phyloP scores from a whole-genome alignment of 2,888 invertebrate genomes.

The Rhyacophila evoluta region DNA sequence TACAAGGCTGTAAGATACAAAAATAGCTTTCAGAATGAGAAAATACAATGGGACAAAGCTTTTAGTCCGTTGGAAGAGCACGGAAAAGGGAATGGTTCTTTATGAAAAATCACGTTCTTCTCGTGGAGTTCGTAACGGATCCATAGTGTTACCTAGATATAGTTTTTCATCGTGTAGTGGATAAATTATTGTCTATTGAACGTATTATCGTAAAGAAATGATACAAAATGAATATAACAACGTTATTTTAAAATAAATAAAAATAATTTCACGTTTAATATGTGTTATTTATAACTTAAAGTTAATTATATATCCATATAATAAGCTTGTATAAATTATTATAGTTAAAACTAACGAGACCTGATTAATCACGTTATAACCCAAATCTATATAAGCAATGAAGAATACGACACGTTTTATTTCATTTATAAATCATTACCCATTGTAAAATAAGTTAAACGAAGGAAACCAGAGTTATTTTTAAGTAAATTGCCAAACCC shows the following conservation, averaged over 20 bases:
- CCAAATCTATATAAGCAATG: too few relatives aligned
- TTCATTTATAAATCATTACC: too few relatives aligned
- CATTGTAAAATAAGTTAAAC: too few relatives aligned
- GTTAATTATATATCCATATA: too few relatives aligned
- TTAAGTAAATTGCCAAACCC: too few relatives aligned
- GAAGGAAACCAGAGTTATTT: too few relatives aligned
- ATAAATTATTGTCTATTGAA: neutral
- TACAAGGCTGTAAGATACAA: slow-evolving; percentile 27
- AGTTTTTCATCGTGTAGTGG: neutral
- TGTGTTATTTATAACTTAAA: neutral
- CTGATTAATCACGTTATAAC: too few relatives aligned
- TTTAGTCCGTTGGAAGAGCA: slow-evolving; percentile 23
- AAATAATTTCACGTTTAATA: neutral
- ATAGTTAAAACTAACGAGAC: too few relatives aligned
- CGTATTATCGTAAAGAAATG: too few relatives aligned
- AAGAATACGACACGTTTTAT: too few relatives aligned
- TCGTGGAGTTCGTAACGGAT: neutral
- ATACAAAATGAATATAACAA: neutral
- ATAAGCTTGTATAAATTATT: too few relatives aligned
- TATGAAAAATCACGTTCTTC: slow-evolving; percentile 25
- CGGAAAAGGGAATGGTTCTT: neutral
- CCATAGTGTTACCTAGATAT: neutral
- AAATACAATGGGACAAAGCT: slow-evolving; percentile 28
- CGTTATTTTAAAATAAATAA: neutral
- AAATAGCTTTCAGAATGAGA: slow-evolving; percentile 30